Base-by-base conservation (phyloP, 2,113 vertebrate genomes). In the Pteropus alecto region DNA sequence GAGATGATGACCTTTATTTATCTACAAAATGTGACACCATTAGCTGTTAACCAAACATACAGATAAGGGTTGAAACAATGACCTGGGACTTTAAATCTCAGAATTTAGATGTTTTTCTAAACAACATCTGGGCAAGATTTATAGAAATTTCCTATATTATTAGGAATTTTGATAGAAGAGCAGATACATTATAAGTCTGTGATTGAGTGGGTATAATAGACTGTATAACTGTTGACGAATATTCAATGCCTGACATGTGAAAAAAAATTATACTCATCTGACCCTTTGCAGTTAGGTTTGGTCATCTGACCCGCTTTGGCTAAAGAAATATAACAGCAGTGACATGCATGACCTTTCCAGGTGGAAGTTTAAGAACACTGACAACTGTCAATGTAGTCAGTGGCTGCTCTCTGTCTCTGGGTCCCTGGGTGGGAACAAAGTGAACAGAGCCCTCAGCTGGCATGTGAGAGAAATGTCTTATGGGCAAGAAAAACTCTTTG, bases 1-100 rank as follows among this genome's bases (percentile, higher is more conserved):
- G 85, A 97, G 71, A 78, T 48, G 24, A 92, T 89, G 78, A 82
- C 92, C 73, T 98, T 97, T 96, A 84, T 96, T 97, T 96, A 93
- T 93, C 92, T 92, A 63, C 38, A 90, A 85, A 94, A 93, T 91
- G 81, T 95, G 96, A 95, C 68, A 63, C 88, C 77, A 93, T 93
- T 96, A 97, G 48, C 63, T 86, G n/a, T 92, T 96, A 93, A 60
- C 46, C 89, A 96, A 97, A 97, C 82, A 91, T 19, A 87, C 38
- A 82, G 54, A 93, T 67, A 71, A 74, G 91, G 38, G 61, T 71
- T 79, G 63, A 94, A 6, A 67, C 54, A 58, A 33, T 82, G 68
- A 56, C 19, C 56, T 93, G 46, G n/a, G 56, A 89, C 70, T 84
- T 76, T 81, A 30, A 85, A 89, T 90, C 51, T 91, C 48, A 92